Evolutionary conservation across 2,888 invertebrate genomes (phyloP), one percentile per base, ranked within the genome.

Genomic region (Tenthredo notha): DNA sequence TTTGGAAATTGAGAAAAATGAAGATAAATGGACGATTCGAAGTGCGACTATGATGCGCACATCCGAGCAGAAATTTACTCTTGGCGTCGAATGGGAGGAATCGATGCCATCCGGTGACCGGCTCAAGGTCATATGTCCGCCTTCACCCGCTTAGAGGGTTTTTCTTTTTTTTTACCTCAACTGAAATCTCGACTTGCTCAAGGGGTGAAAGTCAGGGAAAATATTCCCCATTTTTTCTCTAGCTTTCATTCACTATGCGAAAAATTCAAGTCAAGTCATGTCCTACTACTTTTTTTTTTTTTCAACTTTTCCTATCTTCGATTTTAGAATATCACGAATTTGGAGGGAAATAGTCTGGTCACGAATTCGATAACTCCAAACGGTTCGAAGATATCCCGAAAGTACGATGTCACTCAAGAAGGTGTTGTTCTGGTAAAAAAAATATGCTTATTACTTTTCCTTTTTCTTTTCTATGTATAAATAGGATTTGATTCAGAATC

Each of bases 21-120:
- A 94, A 83, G 95, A 95, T 3, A 92, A 92, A 75, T 96, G 96
- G 95, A 94, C 94, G 0, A 95, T 96, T 40, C 95, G 95, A 87
- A 95, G 94, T 84, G 92, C 94, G 29, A 95, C 96, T 0, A 88
- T 95, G 78, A 88, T 96, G 75, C 94, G 95, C 87, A 96, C 95
- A 10, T 92, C 93, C 7, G 94, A 95, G 89, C 89, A 92, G 47
- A 94, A 93, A 85, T 96, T 96, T 90, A 95, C 94, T 90, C 90
- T 96, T 37, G 95, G 95, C 18, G 95, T 95, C 88, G 95, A 96
- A 89, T 96, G 96, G 93, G 95, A 95, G 85, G 96, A 96, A 91
- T 91, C 93, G 21, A 96, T 96, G 96, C 95, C 96, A 3, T 95
- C 94, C 86, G 95, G 95, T 90, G 93, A 92, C 72, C 90, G 88